Evolutionary conservation across 2,797 vertebrate genomes (phyloP), one percentile per base, ranked within the genome.

Genomic region (Enteromius viviparus): DNA sequence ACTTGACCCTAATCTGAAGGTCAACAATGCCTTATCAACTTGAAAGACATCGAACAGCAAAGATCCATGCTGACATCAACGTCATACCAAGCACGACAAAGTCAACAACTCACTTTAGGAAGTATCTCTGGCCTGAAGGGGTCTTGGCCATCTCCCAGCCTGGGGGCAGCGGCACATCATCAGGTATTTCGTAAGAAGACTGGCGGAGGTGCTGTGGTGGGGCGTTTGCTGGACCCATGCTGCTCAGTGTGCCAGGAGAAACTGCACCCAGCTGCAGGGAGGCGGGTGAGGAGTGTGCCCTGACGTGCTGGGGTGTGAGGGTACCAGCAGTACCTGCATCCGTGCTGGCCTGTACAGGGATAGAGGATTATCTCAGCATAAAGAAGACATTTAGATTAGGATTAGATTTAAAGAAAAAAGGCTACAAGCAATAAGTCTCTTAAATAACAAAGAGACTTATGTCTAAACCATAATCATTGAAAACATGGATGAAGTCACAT

Each of bases 61-160:
- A 6, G 14, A 60, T 47, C 37, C 10, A 5, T 14, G 23, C 19
- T 15, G 23, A 4, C 37, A 26, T 65, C 40, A 12, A 23, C 17
- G 4, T 71, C 53, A 42, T 40, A 79, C 60, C 51, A 74, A 17
- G 69, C n/a, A 68, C 29, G 60, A 21, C 7, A 15, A 42, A 9
- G 64, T 81, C 49, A 81, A 72, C 4, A 68, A 96, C 98, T 97
- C 93, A 99, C 98, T 99, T 99, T 87, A 99, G 95, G 85, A 99
- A 99, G 93, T 99, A 99, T 96, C 98, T 96, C 94, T 99, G 98
- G 66, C 98, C 98, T 26, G 97, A 98, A 19, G 95, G 88, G 0
- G 98, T 99, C 92, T 99, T 99, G 60, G 98, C 98, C 97, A 99
- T 99, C 92, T 99, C 98, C 98, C 98, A 99, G 14, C 97, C 98